Evolutionary conservation across 2,113 vertebrate species (phyloP).

Genomic region (Nesogale talazaci): DNA sequence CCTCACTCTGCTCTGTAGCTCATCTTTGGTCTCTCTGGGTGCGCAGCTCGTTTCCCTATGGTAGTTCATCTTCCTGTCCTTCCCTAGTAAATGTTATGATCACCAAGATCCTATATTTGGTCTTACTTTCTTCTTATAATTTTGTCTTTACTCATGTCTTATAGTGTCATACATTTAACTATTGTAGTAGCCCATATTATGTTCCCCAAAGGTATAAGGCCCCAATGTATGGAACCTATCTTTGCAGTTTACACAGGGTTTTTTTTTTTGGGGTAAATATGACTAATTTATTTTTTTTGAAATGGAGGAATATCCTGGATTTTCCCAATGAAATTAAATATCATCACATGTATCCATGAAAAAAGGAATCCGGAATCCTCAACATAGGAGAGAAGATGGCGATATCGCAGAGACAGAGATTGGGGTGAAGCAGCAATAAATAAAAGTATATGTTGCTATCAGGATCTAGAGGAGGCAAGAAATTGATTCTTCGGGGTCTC

Average conservation of each 20-base stretch:
- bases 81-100: neutral
- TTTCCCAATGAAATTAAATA: neutral
- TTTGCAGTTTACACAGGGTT: neutral
- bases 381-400: neutral
- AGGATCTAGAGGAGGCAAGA: no score
- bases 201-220: neutral
- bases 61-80: neutral
- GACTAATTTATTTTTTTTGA: neutral
- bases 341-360: neutral
- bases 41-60: neutral
- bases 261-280: neutral
- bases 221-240: neutral
- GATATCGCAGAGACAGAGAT: neutral
- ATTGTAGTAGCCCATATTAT: neutral
- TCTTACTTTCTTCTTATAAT: neutral
- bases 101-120: neutral
- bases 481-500: neutral
- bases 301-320: neutral
- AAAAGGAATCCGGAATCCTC: neutral
- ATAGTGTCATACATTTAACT: neutral
- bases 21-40: neutral
- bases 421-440: neutral
- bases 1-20: neutral
- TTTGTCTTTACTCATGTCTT: neutral
- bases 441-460: neutral